Percentiles rank a stretch among this genome's conserved stretches.
These are phyloP conservation scores for Forficula auricularia DNA, from an alignment of 1,140 invertebrate genomes.

Conservation along the genomic window DNA sequence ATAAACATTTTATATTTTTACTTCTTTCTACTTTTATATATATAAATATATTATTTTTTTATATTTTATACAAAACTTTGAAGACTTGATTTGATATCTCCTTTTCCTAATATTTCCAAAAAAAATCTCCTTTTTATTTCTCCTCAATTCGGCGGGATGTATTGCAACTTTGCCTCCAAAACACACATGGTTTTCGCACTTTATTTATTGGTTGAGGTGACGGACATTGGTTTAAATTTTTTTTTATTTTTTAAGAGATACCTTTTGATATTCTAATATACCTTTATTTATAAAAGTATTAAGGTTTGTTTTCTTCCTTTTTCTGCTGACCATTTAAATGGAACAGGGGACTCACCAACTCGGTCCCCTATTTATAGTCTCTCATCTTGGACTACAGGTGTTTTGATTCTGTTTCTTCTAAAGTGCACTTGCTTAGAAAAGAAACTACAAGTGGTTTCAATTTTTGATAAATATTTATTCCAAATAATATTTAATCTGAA, in stretches of 20 bases:
- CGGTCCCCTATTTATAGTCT: constrained; percentile 19
- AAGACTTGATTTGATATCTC: constrained; percentile 10
- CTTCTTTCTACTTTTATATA: no score
- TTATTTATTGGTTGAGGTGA: background rate
- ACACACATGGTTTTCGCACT: background rate
- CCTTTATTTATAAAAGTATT: background rate
- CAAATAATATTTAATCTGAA: background rate
- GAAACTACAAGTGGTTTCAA: background rate
- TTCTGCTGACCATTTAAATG: constrained; percentile 10
- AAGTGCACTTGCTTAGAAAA: constrained; percentile 11
- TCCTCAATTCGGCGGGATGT: background rate
- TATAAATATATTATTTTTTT: no score
- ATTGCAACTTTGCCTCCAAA: background rate
- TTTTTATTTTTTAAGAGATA: background rate
- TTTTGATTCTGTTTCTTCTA: constrained; percentile 10
- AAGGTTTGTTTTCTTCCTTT: constrained; percentile 8
- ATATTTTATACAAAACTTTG: no score
- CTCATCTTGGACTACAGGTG: constrained; percentile 24
- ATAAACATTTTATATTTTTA: no score
- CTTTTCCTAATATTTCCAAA: constrained; percentile 6
- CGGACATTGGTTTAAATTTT: background rate
- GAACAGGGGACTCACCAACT: constrained; percentile 17
- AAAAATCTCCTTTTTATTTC: constrained; percentile 4
- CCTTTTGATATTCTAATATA: background rate
- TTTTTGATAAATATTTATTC: constrained; percentile 1